Base-by-base conservation (phyloP, 2,888 invertebrate species). In the Marronus borbonicus region DNA sequence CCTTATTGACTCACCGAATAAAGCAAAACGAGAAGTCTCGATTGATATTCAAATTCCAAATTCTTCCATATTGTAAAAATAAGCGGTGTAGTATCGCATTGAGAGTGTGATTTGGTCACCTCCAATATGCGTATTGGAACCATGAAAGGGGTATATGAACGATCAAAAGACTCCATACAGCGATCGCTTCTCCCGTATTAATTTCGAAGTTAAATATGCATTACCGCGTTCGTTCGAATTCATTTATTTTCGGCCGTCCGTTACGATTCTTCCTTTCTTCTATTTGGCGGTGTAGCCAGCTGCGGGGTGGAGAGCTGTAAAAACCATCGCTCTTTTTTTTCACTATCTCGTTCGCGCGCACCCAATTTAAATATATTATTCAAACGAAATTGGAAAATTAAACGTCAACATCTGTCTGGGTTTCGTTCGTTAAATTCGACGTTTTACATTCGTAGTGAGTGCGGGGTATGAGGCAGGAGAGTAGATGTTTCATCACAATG, bases 341-440 rank as follows among this genome's bases (percentile, higher is more conserved):
- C 44, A 44, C 44, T 24, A 36, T 20, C 55, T 50, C 68, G 44
- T 49, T 68, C 68, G 44, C 12, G 24, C 28, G 65, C n/a, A 44
- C 72, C 52, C 44, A 36, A 72, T 72, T 72, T 72, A 72, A 72
- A 72, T 60, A 58, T 72, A 72, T 72, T 72, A 72, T 58, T 72
- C 72, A 72, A 72, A 44, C 72, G 52, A 72, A 60, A 52, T 39
- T 72, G 39, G 36, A 58, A 72, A 72, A 72, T 72, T 72, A 72
- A 72, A 72, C 72, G 72, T 72, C 72, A 72, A 72, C 72, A 72
- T 72, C 72, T 60, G 72, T 60, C 72, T 44, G 58, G 44, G 36
- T 10, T 28, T 39, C 72, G 60, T 72, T 72, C 58, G 72, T 72
- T 72, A 60, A 60, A 60, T 72, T 72, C 60, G 72, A 72, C 72